Percentiles rank a stretch among this genome's conserved stretches.
phyloP scores from a whole-genome alignment of 2,888 invertebrate genomes.

The Proisotoma minuta region DNA sequence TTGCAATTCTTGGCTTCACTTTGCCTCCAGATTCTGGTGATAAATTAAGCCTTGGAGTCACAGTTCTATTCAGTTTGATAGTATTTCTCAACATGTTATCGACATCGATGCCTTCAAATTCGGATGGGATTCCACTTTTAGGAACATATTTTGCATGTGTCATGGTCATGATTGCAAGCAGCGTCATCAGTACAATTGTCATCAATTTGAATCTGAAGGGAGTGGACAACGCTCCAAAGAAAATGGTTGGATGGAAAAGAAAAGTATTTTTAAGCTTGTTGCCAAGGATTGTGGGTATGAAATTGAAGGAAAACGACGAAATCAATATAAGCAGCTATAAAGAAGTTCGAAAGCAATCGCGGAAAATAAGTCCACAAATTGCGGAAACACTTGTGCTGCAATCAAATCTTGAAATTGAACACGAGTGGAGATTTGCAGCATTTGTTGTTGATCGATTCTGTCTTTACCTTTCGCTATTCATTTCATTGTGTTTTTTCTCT shows the following conservation, averaged over 20 bases:
- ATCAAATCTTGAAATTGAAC: too few species aligned
- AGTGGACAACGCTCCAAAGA: not conserved
- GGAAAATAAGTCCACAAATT: too few species aligned
- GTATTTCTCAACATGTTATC: not conserved
- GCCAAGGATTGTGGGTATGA: not conserved
- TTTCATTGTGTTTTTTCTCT: too few species aligned
- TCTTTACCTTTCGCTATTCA: too few species aligned
- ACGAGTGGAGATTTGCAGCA: too few species aligned
- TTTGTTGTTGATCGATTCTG: too few species aligned
- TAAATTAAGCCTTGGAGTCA: not conserved
- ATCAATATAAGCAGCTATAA: too few species aligned
- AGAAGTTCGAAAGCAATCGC: too few species aligned
- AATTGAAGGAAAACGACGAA: not conserved
- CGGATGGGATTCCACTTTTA: not conserved
- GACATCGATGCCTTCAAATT: not conserved
- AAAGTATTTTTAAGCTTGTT: not conserved
- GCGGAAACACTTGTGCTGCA: too few species aligned
- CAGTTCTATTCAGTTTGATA: not conserved
- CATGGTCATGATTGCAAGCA: not conserved
- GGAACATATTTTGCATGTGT: not conserved
- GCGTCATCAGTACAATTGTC: not conserved
- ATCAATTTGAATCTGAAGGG: not conserved
- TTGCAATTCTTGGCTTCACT: not conserved
- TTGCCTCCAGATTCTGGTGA: not conserved
- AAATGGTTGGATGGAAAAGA: not conserved